Base-by-base conservation (phyloP, 2,888 invertebrate species). In the Drosophila borealis region DNA sequence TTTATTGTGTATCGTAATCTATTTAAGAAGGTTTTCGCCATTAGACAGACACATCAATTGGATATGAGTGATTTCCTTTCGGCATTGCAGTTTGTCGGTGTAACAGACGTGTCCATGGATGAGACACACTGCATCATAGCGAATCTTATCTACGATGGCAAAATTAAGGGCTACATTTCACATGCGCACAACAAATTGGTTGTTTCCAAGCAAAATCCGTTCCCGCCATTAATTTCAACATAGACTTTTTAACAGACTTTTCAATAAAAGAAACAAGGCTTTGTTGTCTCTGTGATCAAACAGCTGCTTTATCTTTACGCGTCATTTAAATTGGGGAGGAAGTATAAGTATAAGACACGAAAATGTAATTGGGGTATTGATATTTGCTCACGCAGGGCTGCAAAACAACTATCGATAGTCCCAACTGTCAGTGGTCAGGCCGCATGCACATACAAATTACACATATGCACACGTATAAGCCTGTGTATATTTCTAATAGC, bases 151-250 rank as follows among this genome's bases (percentile, higher is more conserved):
- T 97, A 95, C 90, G 98, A 98, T 93, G 98, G 98, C 25, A 98
- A 98, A 93, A 98, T 99, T 82, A 99, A 99, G 92, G 99, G 99
- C 0, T 99, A 99, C 92, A 98, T 99, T 89, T 98, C 99, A 0
- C 96, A 98, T 93, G 97, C 97, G 84, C 99, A 99, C 93, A 96
- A 98, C 91, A 99, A 98, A 93, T 94, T 99, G 62, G 99, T 99
- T 50, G 97, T 99, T 48, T 98, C 98, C 88, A 99, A 99, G 92
- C 97, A 97, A 91, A 98, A 98, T 93, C 97, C 99, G 1, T 99
- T 99, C 92, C 99, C 99, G 4, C 93, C 95, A 13, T 92, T 96
- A 42, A 95, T 96, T 74, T 94, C 94, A 76, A 93, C 95, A 78
- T 94, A 93, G 39, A 36, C 5, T 17, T 93, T 25, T 37, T 46